Conservation (phyloP, 2,113 vertebrate species). For the Heterotilapia buettikoferi region DNA sequence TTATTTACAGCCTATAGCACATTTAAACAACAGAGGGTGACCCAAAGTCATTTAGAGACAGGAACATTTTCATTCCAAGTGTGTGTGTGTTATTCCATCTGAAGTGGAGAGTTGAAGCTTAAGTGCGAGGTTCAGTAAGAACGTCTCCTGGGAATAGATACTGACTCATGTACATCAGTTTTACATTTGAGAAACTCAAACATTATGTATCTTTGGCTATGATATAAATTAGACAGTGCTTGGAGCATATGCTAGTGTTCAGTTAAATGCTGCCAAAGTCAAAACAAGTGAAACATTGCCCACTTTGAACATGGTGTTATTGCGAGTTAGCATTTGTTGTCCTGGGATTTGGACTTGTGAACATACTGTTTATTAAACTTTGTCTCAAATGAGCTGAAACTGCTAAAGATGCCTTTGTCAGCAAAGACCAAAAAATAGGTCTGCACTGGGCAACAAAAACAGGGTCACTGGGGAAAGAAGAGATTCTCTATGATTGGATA, state of each 20-base stretch:
- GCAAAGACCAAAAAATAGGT: not conserved
- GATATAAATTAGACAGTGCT: not conserved
- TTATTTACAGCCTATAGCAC: not conserved
- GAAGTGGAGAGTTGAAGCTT: not conserved
- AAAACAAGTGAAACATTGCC: not conserved
- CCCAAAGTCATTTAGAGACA: not conserved
- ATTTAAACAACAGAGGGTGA: not conserved
- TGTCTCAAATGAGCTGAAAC: not conserved
- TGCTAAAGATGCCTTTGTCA: not conserved
- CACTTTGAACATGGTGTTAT: not conserved
- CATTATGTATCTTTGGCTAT: not conserved
- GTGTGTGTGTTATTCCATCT: not conserved
- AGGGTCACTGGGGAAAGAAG: not conserved
- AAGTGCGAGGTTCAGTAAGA: not conserved
- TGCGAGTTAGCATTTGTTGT: not conserved
- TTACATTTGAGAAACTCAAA: not conserved
- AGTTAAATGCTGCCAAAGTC: not conserved
- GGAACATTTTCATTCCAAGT: not conserved
- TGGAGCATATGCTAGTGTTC: not conserved
- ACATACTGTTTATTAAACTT: not conserved
- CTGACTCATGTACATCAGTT: not conserved
- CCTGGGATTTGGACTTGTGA: not conserved
- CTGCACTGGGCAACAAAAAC: not conserved
- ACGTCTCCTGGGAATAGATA: fast-evolving
- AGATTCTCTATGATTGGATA: not conserved